Evolutionary conservation across 30 jellyfish, hydroid and myxozoan genomes (phyloP).

Genomic region (Pelagia noctiluca): DNA sequence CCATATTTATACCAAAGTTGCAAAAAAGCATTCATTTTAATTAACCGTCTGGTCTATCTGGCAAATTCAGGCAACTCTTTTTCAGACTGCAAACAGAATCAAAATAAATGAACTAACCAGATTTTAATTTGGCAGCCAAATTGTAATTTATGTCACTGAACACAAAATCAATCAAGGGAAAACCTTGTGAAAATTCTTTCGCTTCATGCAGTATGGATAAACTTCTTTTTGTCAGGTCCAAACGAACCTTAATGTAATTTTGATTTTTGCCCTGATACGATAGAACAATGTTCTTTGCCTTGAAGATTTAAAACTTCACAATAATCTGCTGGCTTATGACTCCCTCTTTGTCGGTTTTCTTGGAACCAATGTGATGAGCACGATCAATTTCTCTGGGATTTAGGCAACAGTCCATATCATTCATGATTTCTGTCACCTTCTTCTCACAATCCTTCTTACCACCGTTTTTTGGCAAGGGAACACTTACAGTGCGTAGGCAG

Average conservation of each 20-base stretch:
- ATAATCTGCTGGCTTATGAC: constrained; percentile 18
- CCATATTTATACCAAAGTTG: no score
- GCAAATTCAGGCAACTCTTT: no score
- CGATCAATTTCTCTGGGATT: neutral
- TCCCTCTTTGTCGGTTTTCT: constrained; percentile 26
- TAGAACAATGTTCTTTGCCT: constrained; percentile 9
- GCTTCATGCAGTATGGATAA: constrained; percentile 21
- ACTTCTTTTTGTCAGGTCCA: constrained; percentile 49
- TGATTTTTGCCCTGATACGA: constrained; percentile 26
- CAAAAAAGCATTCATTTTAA: no score
- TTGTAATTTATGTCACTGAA: constrained; percentile 40
- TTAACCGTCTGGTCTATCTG: no score
- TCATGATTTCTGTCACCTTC: constrained; percentile 9
- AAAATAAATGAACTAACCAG: constrained; percentile 17
- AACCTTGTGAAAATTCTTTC: constrained; percentile 32
- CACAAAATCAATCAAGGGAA: constrained; percentile 30
- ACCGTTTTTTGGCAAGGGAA: constrained; percentile 26
- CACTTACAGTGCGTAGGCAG: constrained; percentile 18
- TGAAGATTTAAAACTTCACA: constrained; percentile 29
- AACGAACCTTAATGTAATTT: constrained; percentile 24
- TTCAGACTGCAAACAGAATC: no score
- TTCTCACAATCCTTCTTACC: constrained; percentile 34
- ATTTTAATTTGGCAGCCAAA: constrained; percentile 14
- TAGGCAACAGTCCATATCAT: constrained; percentile 41
- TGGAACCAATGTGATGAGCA: constrained; percentile 47